Base-by-base conservation (phyloP, 2,113 vertebrate genomes). In the Pelecanus crispus region DNA sequence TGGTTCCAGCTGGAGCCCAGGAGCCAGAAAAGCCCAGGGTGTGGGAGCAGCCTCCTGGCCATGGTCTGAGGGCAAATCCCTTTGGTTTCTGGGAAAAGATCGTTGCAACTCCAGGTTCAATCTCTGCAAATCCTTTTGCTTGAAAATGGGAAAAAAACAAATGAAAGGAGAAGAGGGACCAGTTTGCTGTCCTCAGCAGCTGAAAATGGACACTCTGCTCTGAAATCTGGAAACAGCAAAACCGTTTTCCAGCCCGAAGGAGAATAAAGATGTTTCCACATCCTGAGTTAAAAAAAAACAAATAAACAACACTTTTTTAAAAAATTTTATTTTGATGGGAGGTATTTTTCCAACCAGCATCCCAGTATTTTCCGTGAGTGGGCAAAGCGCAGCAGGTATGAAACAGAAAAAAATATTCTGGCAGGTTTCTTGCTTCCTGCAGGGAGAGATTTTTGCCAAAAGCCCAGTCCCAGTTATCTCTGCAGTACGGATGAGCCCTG, bases 91-190 rank as follows among this genome's bases (percentile, higher is more conserved):
- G 66, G 17, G 20, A 29, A 7, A 36, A 22, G 29, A 28, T 11
- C 1, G 0, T 28, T 47, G 40, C 40, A 49, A 2, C 42, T 49
- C 73, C 47, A 36, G 14, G 13, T 44, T 47, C 15, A 7, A 29
- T 13, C 53, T 61, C 45, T 67, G 45, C n/a, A 73, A 67, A 20
- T 50, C 50, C 24, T 61, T 85, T 42, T 44, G 32, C 13, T 56
- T 42, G 61, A 32, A 49, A 79, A 47, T 19, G 6, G 17, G 11
- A 11, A 5, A 14, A 56, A 80, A 53, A 4, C 38, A 73, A 52
- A 31, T 1, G 4, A 47, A 67, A 53, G 16, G 38, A 8, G 32
- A 59, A 36, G 34, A 47, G 31, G 52, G 21, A 38, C 13, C 0
- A 0, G 7, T 16, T 36, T 62, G 55, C 26, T 36, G 14, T 36